Conservation (phyloP, 2,113 vertebrate genomes). For the Leucoraja erinaceus region DNA sequence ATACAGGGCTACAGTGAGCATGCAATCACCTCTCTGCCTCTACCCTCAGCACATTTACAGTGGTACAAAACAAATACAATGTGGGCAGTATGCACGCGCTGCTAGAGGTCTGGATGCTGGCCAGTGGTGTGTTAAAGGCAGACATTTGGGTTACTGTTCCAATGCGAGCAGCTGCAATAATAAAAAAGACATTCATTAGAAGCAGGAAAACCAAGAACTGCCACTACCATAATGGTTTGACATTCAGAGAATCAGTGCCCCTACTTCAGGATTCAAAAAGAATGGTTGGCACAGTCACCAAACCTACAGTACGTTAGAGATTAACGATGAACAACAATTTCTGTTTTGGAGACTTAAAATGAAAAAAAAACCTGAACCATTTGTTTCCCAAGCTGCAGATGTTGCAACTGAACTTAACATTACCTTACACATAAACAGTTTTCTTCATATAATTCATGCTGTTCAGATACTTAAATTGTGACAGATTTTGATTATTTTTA, state of each 20-base stretch:
- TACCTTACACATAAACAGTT: neutral
- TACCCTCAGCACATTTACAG: constrained; percentile 29
- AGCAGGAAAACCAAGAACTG: constrained; percentile 33
- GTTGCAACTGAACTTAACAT: constrained; percentile 4
- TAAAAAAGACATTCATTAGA: constrained; percentile 38
- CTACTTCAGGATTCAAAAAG: constrained; percentile 4
- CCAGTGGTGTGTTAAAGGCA: constrained; percentile 30
- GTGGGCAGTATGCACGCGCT: constrained; percentile 34
- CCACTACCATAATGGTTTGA: constrained; percentile 19
- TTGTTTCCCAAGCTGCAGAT: neutral
- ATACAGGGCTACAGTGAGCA: constrained; percentile 32
- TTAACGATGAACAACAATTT: neutral
- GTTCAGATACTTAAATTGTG: neutral
- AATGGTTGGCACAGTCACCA: neutral
- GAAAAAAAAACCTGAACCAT: neutral
- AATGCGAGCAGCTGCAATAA: constrained; percentile 35
- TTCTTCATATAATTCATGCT: neutral
- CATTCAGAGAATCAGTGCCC: constrained; percentile 19
- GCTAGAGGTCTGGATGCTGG: constrained; percentile 32
- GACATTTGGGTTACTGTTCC: constrained; percentile 38
- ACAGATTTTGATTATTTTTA: neutral
- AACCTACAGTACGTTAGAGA: neutral
- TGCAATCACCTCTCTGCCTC: constrained; percentile 30
- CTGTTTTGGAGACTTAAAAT: neutral
- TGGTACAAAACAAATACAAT: constrained; percentile 35